These are phyloP conservation scores for Thalassaphorura encarpata DNA, from an alignment of 1,140 invertebrate species.

Conservation along the genomic window DNA sequence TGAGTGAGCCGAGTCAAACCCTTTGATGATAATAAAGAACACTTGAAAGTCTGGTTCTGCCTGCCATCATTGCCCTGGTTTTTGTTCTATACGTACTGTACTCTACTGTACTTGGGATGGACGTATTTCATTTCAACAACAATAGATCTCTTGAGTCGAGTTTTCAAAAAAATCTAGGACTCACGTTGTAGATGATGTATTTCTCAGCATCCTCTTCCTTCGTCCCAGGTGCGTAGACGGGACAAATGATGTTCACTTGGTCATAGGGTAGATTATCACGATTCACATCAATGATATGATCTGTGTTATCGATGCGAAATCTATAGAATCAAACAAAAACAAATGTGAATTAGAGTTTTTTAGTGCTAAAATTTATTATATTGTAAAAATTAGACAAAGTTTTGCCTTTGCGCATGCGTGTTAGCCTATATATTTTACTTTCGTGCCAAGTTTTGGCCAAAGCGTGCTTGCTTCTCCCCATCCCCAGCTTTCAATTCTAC, in stretches of 20 bases:
- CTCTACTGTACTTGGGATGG: too few relatives aligned
- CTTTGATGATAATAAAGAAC: too few relatives aligned
- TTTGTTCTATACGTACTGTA: too few relatives aligned
- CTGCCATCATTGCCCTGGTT: too few relatives aligned
- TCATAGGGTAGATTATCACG: conserved; percentile 86
- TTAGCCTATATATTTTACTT: background rate
- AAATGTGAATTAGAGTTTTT: background rate
- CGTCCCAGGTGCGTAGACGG: conserved; percentile 74
- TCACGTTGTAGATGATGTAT: conserved; percentile 92
- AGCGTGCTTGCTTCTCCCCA: background rate
- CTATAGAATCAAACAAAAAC: conserved; percentile 46
- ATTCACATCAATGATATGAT: conserved; percentile 93
- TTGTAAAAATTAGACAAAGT: background rate
- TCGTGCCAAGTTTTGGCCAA: background rate
- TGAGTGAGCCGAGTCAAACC: too few relatives aligned
- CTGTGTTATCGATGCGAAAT: conserved; percentile 95
- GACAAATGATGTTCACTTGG: conserved; percentile 92
- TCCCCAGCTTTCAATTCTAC: too few relatives aligned
- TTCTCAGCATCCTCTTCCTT: conserved; percentile 83
- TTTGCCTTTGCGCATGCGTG: background rate
- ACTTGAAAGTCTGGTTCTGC: too few relatives aligned
- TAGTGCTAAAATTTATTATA: background rate
- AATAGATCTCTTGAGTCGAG: too few relatives aligned
- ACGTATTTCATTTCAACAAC: too few relatives aligned
- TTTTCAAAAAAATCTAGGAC: too few relatives aligned